Base-by-base conservation (phyloP, 2,888 invertebrate species). In the Rhogogaster chlorosoma region DNA sequence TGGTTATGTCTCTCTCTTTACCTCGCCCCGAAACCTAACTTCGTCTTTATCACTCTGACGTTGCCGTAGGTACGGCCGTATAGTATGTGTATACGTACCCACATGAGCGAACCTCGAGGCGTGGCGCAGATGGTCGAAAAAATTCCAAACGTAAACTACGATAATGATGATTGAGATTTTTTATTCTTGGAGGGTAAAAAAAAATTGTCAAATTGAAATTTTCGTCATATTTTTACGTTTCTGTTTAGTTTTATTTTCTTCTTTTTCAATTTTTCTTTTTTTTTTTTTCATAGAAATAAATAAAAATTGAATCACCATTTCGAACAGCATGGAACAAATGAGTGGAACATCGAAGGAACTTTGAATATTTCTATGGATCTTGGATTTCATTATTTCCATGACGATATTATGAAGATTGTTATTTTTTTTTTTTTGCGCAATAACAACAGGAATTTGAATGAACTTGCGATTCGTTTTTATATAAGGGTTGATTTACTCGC, bases 1-100 rank as follows among this genome's bases (percentile, higher is more conserved):
- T 80, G 38, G 61, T 36, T 80, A 9, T 22, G 22, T 80, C 80
- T 80, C 80, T 15, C 61, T 80, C 80, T 18, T 29, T 36, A 10
- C 18, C 22, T 32, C 78, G 57, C 5, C 4, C 61, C 7, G 9
- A 57, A 6, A n/a, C n/a, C 57, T 36, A 53, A 36, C 18, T n/a
- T 15, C 1, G 7, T 57, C 57, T 32, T 22, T n/a, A 9, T 36
- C 38, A 10, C 61, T 22, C 71, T 61, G 1, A 26, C 61, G 12
- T 61, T 12, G 61, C 61, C 12, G 26, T 61, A 12, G 61, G 26
- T 61, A 18, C 0, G 9, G 61, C 26, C 2, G 36, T 12, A 18
- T 32, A 15, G 2, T 36, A 70, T 67, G 3, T 9, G 36, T 32
- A 1, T 32, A 70, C 6, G 18, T 32, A 70, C 36, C 22, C 36